phyloP scores from a whole-genome alignment of 2,113 vertebrate species.

The Macrotus californicus region DNA sequence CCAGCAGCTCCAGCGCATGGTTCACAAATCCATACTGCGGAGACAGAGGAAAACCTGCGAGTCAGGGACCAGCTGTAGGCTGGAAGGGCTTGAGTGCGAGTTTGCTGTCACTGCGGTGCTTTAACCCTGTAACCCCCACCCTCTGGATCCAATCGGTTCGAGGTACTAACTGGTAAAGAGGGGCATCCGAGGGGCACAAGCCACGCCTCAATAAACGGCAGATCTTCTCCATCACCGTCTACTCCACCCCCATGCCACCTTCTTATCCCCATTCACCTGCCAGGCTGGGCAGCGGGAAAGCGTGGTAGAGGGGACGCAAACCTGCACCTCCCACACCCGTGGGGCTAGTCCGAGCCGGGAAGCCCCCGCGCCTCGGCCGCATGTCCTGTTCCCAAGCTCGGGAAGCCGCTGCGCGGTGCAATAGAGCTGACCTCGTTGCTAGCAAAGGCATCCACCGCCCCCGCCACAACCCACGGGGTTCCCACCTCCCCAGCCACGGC shows the following conservation, averaged over 20 bases:
- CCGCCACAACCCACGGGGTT: background rate
- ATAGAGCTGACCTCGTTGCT: accelerated
- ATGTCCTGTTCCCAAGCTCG: background rate
- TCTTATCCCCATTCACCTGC: constrained; percentile 20
- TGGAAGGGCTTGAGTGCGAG: background rate
- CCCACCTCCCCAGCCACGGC: background rate
- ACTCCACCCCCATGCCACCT: background rate
- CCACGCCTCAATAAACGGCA: background rate
- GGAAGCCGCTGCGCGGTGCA: no score
- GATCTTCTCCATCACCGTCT: background rate
- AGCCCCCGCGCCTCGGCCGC: background rate
- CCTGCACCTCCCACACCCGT: background rate
- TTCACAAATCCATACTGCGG: constrained; percentile 98
- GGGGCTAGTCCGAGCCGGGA: no score
- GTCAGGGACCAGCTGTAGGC: background rate
- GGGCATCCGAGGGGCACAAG: no score
- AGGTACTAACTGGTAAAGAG: background rate
- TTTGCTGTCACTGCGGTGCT: background rate
- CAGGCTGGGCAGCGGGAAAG: background rate
- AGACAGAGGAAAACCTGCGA: background rate
- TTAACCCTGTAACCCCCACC: background rate
- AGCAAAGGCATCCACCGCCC: background rate
- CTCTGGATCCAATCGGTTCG: background rate
- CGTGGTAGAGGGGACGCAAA: background rate
- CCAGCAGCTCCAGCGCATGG: constrained; percentile 96